These are phyloP conservation scores for Paedocypris micromegethes DNA, from an alignment of 2,797 vertebrate species.

Conservation along the genomic window DNA sequence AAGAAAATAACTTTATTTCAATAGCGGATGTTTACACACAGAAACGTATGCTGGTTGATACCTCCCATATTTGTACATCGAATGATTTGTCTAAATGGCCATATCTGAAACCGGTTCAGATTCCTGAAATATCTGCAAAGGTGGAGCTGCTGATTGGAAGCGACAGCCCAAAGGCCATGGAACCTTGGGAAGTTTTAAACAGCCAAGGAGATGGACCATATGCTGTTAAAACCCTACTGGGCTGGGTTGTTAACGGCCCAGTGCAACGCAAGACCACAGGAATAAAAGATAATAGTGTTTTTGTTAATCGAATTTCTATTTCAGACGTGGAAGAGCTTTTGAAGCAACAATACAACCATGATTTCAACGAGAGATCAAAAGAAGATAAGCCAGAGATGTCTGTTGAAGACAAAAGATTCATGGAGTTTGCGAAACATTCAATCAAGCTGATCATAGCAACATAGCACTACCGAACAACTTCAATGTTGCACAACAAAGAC, in stretches of 20 bases:
- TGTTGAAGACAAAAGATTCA: slow-evolving; percentile 5
- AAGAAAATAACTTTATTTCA: slow-evolving; percentile 5
- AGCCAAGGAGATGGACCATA: neutral
- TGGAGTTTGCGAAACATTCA: neutral
- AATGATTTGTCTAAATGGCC: neutral
- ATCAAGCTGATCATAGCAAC: neutral
- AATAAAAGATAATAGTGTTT: neutral
- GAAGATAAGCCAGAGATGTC: slow-evolving; percentile 3
- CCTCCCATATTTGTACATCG: neutral
- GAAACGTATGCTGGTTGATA: neutral
- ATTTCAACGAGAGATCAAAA: neutral
- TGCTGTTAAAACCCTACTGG: neutral
- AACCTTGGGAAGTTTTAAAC: slow-evolving; percentile 2
- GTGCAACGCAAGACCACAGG: neutral
- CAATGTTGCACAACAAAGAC: slow-evolving; percentile 1
- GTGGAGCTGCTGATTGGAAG: slow-evolving; percentile 5
- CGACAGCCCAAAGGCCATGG: slow-evolving; percentile 1
- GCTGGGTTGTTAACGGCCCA: neutral
- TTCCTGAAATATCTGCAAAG: slow-evolving; percentile 7
- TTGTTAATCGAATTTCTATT: too few species aligned
- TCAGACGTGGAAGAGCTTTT: neutral
- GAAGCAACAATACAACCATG: slow-evolving; percentile 1
- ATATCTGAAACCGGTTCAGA: neutral
- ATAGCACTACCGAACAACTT: slow-evolving; percentile 15
- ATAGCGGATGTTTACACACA: slow-evolving; percentile 1